A percentile compares a stretch with the other conserved stretches of the same genome.
Evolutionary conservation across 1,140 invertebrate species (phyloP).

Genomic region (Oreohelix idahoensis): DNA sequence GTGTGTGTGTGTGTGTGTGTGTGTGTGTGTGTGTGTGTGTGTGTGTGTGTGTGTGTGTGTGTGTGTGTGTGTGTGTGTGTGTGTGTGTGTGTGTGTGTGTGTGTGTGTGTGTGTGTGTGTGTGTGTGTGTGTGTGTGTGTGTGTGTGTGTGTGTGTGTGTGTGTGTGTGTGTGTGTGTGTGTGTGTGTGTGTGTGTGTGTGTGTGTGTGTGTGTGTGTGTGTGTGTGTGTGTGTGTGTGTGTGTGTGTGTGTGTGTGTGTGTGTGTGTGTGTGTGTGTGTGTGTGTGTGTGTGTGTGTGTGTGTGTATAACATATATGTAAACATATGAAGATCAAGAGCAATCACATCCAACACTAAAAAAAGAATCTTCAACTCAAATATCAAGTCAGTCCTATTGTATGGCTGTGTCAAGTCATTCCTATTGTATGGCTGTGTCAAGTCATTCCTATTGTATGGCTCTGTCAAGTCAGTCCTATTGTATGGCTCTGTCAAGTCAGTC

Average conservation of each 20-base stretch:
- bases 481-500: too few relatives aligned
- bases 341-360: too few relatives aligned
- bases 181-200: neutral
- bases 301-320: too few relatives aligned
- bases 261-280: neutral
- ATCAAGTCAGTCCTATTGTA: too few relatives aligned
- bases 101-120: neutral
- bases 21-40: neutral
- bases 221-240: constrained; percentile 4
- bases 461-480: too few relatives aligned
- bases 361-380: too few relatives aligned
- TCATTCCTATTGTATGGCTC: too few relatives aligned
- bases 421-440: too few relatives aligned
- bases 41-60: neutral
- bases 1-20: neutral
- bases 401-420: too few relatives aligned
- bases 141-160: neutral
- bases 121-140: neutral
- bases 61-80: neutral
- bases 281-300: neutral
- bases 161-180: neutral
- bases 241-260: neutral
- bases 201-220: constrained; percentile 1
- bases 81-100: neutral
- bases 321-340: too few relatives aligned